phyloP scores from a whole-genome alignment of 2,888 invertebrate species.

The Ectobius pallidus region DNA sequence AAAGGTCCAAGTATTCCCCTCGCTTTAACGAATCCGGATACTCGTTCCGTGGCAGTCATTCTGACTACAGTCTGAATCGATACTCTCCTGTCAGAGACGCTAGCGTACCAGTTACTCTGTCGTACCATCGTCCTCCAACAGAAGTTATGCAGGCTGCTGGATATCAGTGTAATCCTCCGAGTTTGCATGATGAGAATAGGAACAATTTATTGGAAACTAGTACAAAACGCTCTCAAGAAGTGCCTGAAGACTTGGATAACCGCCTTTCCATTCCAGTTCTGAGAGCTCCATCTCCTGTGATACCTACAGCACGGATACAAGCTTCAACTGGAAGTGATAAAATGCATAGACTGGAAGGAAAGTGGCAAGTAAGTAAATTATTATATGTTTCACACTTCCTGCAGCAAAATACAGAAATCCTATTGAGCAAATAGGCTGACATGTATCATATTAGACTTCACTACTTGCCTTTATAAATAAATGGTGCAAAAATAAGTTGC shows the following conservation, averaged over 20 bases:
- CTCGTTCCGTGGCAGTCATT: background rate
- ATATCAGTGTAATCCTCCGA: background rate
- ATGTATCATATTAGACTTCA: too few species aligned
- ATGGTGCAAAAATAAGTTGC: too few species aligned
- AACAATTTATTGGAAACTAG: background rate
- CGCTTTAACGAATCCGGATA: background rate
- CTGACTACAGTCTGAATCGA: background rate
- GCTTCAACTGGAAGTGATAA: constrained; percentile 24
- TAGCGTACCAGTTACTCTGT: background rate
- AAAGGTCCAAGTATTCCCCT: background rate
- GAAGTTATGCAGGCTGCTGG: constrained; percentile 16
- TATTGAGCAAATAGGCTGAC: too few species aligned
- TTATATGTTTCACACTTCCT: too few species aligned
- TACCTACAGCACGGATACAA: constrained; percentile 1
- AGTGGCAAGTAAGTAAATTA: constrained; percentile 42
- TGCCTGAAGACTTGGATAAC: constrained; percentile 23
- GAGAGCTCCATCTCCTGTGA: constrained; percentile 33
- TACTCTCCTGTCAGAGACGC: background rate
- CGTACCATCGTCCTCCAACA: constrained; percentile 5
- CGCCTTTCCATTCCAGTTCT: constrained; percentile 41
- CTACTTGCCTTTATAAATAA: too few species aligned
- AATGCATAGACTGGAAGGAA: constrained; percentile 36
- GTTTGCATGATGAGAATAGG: background rate
- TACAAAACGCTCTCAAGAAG: background rate
- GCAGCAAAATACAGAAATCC: too few species aligned